Percentiles rank a stretch among this genome's conserved stretches.
Evolutionary conservation across 2,113 vertebrate species (phyloP).

Genomic region (Anguilla rostrata): DNA sequence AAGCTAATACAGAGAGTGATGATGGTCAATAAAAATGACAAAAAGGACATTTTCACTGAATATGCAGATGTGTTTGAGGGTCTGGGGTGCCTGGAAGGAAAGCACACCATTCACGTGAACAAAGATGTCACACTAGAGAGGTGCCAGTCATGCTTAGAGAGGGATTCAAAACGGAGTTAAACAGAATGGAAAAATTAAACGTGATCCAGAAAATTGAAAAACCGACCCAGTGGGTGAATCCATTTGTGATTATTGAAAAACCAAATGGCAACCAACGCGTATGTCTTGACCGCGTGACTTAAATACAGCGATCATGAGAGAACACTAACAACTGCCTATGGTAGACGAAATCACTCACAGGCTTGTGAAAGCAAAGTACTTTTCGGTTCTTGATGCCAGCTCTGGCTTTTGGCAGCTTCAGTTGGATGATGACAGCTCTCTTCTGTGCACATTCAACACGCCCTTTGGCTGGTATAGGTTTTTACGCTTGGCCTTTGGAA

Average conservation of each 20-base stretch:
- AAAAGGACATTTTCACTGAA: constrained; percentile 14
- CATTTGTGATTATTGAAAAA: constrained; percentile 18
- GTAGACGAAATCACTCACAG: constrained; percentile 27
- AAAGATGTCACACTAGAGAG: constrained; percentile 7
- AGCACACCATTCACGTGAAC: no score
- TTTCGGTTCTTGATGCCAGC: constrained; percentile 31
- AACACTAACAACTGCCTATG: constrained; percentile 30
- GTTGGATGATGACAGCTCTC: constrained; percentile 31
- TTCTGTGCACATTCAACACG: constrained; percentile 31
- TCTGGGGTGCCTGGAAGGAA: constrained; percentile 18
- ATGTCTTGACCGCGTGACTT: constrained; percentile 7
- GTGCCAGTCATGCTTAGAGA: constrained; percentile 25
- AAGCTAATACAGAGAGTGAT: constrained; percentile 30
- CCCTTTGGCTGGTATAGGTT: constrained; percentile 18
- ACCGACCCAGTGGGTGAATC: constrained; percentile 20
- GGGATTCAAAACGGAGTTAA: constrained; percentile 21
- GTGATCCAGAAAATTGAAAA: constrained; percentile 9
- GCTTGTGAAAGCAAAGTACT: constrained; percentile 28
- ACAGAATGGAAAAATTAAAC: constrained; percentile 20
- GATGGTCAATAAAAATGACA: constrained; percentile 19
- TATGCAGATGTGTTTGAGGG: constrained; percentile 35
- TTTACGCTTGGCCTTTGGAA: no score
- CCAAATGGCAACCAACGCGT: background rate
- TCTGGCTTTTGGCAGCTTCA: constrained; percentile 40
- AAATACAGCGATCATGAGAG: constrained; percentile 12